These are phyloP conservation scores for Sylvia atricapilla DNA, from an alignment of 2,113 vertebrate genomes.

Conservation along the genomic window DNA sequence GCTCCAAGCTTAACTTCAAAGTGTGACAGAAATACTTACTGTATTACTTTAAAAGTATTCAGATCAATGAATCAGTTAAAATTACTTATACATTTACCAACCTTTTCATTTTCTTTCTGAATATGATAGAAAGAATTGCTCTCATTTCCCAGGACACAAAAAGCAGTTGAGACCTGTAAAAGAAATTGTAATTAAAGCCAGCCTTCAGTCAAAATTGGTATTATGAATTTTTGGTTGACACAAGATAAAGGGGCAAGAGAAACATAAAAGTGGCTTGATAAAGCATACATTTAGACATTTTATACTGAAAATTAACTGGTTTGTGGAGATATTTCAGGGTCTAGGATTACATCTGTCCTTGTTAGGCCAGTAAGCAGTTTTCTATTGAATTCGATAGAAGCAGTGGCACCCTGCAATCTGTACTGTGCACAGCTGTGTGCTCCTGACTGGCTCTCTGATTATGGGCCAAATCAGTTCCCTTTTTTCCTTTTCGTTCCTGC, in stretches of 20 bases:
- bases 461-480: background rate
- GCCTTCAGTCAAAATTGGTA: slow-evolving; percentile 36
- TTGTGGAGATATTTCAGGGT: background rate
- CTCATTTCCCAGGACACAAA: slow-evolving; percentile 54
- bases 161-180: slow-evolving; percentile 62
- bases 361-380: slow-evolving; percentile 20
- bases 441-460: background rate
- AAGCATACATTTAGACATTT: slow-evolving; percentile 52
- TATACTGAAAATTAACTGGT: slow-evolving; percentile 40
- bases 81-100: slow-evolving; percentile 70
- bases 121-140: slow-evolving; percentile 51
- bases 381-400: background rate
- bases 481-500: background rate
- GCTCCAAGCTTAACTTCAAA: slow-evolving; percentile 74
- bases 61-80: slow-evolving; percentile 76
- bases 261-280: slow-evolving; percentile 69
- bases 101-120: slow-evolving; percentile 72
- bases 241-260: slow-evolving; percentile 43
- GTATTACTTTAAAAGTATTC: slow-evolving; percentile 71
- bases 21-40: slow-evolving; percentile 71
- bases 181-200: slow-evolving; percentile 65
- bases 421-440: background rate
- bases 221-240: slow-evolving; percentile 67
- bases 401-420: background rate
- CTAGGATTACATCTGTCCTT: background rate